Evolutionary conservation across 2,113 vertebrate genomes (phyloP), one percentile per base, ranked within the genome.

Genomic region (Erythrolamprus reginae): DNA sequence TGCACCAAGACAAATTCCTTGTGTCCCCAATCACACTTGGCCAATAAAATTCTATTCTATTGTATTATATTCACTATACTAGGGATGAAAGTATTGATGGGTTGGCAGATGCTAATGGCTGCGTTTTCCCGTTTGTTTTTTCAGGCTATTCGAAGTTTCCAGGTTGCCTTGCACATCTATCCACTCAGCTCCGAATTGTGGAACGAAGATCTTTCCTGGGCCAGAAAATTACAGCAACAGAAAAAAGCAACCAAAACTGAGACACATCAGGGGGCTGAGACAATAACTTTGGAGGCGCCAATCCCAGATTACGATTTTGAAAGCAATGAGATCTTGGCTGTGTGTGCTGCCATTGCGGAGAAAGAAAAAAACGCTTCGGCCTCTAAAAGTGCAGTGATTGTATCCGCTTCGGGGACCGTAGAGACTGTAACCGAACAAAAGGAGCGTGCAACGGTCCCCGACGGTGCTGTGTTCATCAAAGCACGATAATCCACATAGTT

Each of bases 241-340:
- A 89, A 89, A 23, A 96, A 96, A 8, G 96, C 97, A 50, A 92
- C 96, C 93, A 96, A 96, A 92, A 96, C 95, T 86, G 92, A 94
- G 5, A 92, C 86, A 7, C 93, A 45, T n/a, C 97, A 98, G 88
- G 93, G 96, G 0, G 94, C 94, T 55, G 93, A 89, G 10, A 93
- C 95, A 86, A 93, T 96, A 0, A 89, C 96, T 12, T 96, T 95
- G 9, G 97, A 98, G 0, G 98, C 98, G 95, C 95, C 98, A 0
- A 95, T 98, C 86, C 97, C 97, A n/a, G 98, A 99, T 95, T 99
- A 98, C 90, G 99, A 99, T 95, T 99, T 99, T 92, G 99, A 99
- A 96, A 98, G 98, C 0, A 98, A 99, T 15, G 99, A 99, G 96
- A 98, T 99, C 89, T 96, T 99, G 88, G 98, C 97, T 6, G 99